Percentiles rank a stretch among this genome's conserved stretches.
Conservation (phyloP, 2,113 vertebrate genomes). For the Clarias gariepinus region DNA sequence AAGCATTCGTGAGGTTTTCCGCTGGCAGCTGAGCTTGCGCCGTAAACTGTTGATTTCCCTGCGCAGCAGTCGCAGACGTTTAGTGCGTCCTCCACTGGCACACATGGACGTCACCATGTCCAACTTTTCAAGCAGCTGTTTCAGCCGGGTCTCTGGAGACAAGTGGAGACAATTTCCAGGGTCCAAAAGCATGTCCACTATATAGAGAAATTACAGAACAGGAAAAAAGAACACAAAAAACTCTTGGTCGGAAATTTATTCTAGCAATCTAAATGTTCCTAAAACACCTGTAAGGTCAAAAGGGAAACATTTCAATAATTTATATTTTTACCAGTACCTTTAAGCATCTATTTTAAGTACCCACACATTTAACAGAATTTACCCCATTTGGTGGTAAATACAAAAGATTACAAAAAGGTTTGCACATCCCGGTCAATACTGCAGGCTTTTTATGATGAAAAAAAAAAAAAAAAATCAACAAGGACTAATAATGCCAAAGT, state of each 20-base stretch:
- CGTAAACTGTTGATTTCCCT: constrained; percentile 89
- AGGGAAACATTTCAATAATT: background rate
- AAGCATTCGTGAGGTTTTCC: constrained; percentile 67
- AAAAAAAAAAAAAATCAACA: background rate
- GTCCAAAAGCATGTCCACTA: constrained; percentile 90
- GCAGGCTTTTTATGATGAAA: background rate
- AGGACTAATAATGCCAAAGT: background rate
- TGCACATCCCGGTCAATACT: background rate
- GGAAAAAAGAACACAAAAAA: background rate
- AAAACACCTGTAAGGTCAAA: background rate
- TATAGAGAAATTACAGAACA: background rate
- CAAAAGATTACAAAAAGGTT: background rate
- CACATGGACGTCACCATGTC: constrained; percentile 87
- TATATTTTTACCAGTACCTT: background rate
- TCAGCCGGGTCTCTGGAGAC: constrained; percentile 86
- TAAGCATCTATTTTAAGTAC: background rate
- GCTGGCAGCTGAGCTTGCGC: constrained; percentile 83
- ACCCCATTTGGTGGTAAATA: background rate
- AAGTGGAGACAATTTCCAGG: constrained; percentile 91
- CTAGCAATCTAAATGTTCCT: background rate
- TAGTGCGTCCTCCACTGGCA: constrained; percentile 89
- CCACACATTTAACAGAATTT: background rate
- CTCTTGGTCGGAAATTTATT: background rate
- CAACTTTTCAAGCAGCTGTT: constrained; percentile 91
- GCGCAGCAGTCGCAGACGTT: constrained; percentile 86